Base-by-base conservation (phyloP, 2,888 invertebrate species). In the Tigriopus californicus region DNA sequence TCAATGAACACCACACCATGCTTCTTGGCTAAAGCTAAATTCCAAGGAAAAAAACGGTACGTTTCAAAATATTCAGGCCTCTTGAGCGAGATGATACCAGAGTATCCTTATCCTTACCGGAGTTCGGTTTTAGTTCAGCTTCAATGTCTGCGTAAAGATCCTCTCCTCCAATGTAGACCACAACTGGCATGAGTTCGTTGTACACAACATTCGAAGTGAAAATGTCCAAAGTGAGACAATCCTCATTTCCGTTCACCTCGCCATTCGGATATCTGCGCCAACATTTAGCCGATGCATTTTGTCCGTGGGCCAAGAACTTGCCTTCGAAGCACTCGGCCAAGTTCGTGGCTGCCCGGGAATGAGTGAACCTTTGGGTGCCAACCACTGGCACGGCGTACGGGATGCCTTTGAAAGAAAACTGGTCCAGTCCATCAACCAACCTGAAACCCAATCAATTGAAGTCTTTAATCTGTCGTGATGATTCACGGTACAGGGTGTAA, bases 1-100 rank as follows among this genome's bases (percentile, higher is more conserved):
- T 85, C 77, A 1, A 91, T 89, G 68, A 86, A 85, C 8, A 91
- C 81, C 1, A 87, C 82, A 68, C 88, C 84, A 61, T 82, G 80
- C 2, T 81, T 79, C 52, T 80, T 77, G 0, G 88, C 81, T 62
- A 87, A 79, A 47, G 82, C 74, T 47, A 47, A 18, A 13, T 47
- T 1, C 8, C 8, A 47, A 47, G n/a, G 47, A 5, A 3, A 44
- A 18, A 44, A 44, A 44, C n/a, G 5, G n/a, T n/a, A 15, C 11
- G 42, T 42, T 42, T 3, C n/a, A 44, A 44, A 4, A 44, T 44
- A 44, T 3, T 4, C n/a, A 44, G n/a, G 18, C 44, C 44, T 1
- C n/a, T 15, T 3, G 44, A 44, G 44, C n/a, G 44, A 44, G 44
- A n/a, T 18, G 5, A 44, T 1, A 18, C n/a, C 44, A 15, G n/a